phyloP scores from a whole-genome alignment of 2,797 vertebrate species.

The Galaxias olidus region DNA sequence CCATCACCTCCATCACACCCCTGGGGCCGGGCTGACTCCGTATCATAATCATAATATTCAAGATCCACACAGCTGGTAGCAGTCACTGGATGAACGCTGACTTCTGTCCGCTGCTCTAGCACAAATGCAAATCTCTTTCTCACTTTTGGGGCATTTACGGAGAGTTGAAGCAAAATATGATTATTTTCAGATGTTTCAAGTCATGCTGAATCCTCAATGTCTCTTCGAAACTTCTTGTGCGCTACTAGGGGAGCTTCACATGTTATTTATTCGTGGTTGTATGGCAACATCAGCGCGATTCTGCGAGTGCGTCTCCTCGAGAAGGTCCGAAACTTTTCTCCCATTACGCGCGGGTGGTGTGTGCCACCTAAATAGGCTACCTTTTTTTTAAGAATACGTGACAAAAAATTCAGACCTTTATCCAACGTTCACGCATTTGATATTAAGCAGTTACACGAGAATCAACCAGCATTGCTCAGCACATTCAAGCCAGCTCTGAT shows the following conservation, averaged over 20 bases:
- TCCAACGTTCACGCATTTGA: slow-evolving; percentile 8
- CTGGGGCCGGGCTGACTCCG: slow-evolving; percentile 61
- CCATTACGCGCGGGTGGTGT: slow-evolving; percentile 58
- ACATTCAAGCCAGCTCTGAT: slow-evolving; percentile 8
- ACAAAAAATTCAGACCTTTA: slow-evolving; percentile 33
- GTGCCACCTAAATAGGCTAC: slow-evolving; percentile 24
- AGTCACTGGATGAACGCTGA: slow-evolving; percentile 28
- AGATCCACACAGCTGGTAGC: slow-evolving; percentile 39
- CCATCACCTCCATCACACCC: slow-evolving; percentile 78
- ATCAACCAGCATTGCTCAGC: neutral
- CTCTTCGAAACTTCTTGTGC: slow-evolving; percentile 43
- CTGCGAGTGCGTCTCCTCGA: slow-evolving; percentile 49
- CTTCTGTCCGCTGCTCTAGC: slow-evolving; percentile 33
- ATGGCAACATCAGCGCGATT: slow-evolving; percentile 20
- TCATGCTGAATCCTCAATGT: slow-evolving; percentile 50
- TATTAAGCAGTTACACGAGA: too few relatives aligned
- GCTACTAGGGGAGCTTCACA: slow-evolving; percentile 20
- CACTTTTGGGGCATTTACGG: too few relatives aligned
- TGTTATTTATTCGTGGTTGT: slow-evolving; percentile 41
- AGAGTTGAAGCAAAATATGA: neutral
- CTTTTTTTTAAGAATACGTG: neutral
- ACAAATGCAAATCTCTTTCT: neutral
- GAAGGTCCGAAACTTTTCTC: slow-evolving; percentile 69
- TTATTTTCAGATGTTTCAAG: slow-evolving; percentile 41
- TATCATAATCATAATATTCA: slow-evolving; percentile 48